Conservation (phyloP, 2,888 invertebrate species). For the Eurytoma californica region DNA sequence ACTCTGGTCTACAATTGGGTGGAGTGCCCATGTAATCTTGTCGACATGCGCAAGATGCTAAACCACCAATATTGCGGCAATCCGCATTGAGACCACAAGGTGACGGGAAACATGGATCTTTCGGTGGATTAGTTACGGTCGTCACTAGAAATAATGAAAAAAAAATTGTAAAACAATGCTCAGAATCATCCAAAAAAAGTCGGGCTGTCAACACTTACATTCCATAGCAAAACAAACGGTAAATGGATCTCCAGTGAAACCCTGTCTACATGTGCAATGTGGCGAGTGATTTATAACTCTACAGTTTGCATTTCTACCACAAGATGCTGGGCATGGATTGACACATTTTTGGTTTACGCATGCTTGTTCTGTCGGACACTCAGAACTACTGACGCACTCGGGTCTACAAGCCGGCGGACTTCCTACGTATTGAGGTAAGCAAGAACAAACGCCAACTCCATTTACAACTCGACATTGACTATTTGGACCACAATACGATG, state of each 20-base stretch:
- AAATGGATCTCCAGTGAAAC: constrained; percentile 82
- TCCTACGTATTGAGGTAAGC: constrained; percentile 78
- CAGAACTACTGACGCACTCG: constrained; percentile 80
- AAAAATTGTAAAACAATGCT: too few relatives aligned
- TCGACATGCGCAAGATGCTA: constrained; percentile 89
- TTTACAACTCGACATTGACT: constrained; percentile 77
- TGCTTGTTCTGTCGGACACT: constrained; percentile 81
- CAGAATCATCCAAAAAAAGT: too few relatives aligned
- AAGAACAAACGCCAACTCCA: constrained; percentile 81
- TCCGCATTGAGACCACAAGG: constrained; percentile 92
- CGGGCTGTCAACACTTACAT: constrained; percentile 61
- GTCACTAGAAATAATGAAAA: too few relatives aligned
- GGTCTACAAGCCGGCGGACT: constrained; percentile 83
- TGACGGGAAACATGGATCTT: constrained; percentile 86
- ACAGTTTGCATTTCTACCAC: constrained; percentile 83
- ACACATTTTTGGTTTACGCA: constrained; percentile 82
- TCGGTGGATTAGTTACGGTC: constrained; percentile 62
- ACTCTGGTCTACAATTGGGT: constrained; percentile 89
- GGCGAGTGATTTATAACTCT: constrained; percentile 82
- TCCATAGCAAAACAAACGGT: constrained; percentile 76
- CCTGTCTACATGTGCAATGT: constrained; percentile 78
- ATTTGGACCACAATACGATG: constrained; percentile 81
- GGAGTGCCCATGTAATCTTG: constrained; percentile 86
- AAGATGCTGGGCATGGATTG: constrained; percentile 85
- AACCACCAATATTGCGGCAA: constrained; percentile 84